Evolutionary conservation across 2,113 vertebrate genomes (phyloP).

Genomic region (Diglossa brunneiventris): DNA sequence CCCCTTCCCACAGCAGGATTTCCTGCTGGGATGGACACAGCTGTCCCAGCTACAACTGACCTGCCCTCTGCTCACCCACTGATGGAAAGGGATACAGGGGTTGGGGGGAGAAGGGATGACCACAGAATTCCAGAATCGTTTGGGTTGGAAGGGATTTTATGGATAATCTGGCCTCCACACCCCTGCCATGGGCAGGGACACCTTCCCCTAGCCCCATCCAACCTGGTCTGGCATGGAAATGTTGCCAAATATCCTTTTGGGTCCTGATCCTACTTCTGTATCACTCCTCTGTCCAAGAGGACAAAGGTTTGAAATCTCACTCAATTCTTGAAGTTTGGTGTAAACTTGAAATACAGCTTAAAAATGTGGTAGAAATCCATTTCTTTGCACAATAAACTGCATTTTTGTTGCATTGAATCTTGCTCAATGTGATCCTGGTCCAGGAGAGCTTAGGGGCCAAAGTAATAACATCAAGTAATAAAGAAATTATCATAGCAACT

Average conservation of each 20-base stretch:
- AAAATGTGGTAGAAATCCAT: not conserved
- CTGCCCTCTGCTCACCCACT: not conserved
- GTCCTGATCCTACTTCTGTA: not conserved
- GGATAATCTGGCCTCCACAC: not conserved
- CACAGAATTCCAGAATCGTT: not conserved
- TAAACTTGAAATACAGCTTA: not conserved
- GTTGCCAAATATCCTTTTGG: not conserved
- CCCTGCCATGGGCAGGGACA: not conserved
- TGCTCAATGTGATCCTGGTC: accelerated
- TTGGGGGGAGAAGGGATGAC: accelerated
- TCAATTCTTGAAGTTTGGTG: not conserved
- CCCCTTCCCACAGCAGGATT: not conserved
- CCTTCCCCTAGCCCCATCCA: not conserved
- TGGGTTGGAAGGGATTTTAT: not conserved
- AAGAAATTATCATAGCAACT: not conserved
- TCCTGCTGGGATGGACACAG: not conserved
- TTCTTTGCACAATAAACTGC: not conserved
- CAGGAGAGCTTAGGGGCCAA: accelerated
- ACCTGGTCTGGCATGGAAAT: not conserved
- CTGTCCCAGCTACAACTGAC: not conserved
- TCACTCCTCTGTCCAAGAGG: not conserved
- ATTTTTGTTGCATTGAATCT: not conserved
- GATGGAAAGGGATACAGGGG: not conserved
- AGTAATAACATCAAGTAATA: not conserved
- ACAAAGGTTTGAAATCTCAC: not conserved